These are phyloP conservation scores for Girardinichthys multiradiatus DNA, from an alignment of 2,113 vertebrate species.

Conservation along the genomic window DNA sequence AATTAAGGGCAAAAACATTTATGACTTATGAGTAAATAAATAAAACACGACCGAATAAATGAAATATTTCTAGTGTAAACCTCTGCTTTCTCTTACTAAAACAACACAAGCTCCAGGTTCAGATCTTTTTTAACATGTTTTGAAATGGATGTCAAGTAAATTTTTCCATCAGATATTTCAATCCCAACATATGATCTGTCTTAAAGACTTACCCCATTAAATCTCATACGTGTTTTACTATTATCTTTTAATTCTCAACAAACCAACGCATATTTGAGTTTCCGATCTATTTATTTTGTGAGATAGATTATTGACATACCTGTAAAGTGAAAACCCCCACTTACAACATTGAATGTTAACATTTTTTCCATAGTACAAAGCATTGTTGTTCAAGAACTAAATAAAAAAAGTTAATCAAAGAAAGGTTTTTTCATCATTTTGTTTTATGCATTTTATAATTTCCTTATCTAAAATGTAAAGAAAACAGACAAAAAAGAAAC, in stretches of 20 bases:
- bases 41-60: not conserved
- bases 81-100: not conserved
- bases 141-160: not conserved
- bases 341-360: conserved; percentile 21
- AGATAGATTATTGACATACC: conserved; percentile 28
- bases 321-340: conserved; percentile 31
- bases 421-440: not conserved
- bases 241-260: not conserved
- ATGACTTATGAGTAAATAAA: not conserved
- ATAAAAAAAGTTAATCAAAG: not conserved
- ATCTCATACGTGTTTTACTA: too few relatives aligned
- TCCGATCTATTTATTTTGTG: conserved; percentile 46
- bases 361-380: not conserved
- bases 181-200: not conserved
- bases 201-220: not conserved
- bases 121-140: not conserved
- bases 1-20: too few relatives aligned
- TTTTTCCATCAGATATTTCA: not conserved
- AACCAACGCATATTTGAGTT: not conserved
- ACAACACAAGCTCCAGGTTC: not conserved
- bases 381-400: not conserved
- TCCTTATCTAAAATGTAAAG: not conserved
- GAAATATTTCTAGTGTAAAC: not conserved
- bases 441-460: not conserved
- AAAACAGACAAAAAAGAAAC: not conserved